These are phyloP conservation scores for Osmerus eperlanus DNA, from an alignment of 2,113 vertebrate species.

Conservation along the genomic window DNA sequence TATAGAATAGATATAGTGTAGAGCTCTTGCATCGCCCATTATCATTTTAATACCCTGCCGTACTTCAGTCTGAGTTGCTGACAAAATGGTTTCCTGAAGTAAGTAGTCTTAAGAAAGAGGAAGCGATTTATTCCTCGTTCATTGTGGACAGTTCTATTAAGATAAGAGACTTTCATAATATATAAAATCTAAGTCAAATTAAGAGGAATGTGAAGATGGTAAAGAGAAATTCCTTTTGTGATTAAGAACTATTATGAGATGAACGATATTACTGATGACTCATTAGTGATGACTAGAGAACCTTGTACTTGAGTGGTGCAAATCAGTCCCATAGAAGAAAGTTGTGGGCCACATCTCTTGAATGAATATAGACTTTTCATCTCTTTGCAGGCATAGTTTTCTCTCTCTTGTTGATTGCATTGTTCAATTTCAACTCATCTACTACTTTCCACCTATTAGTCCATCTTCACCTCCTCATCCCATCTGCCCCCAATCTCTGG, in stretches of 20 bases:
- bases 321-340: background rate
- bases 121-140: constrained; percentile 58
- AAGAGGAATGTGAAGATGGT: constrained; percentile 53
- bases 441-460: constrained; percentile 52
- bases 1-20: constrained; percentile 49
- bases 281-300: constrained; percentile 32
- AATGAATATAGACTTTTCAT: constrained; percentile 5
- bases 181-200: constrained; percentile 53
- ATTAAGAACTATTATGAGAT: constrained; percentile 48
- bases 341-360: constrained; percentile 9
- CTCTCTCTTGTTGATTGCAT: constrained; percentile 25
- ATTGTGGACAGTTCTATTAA: constrained; percentile 63
- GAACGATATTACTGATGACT: constrained; percentile 53
- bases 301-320: background rate
- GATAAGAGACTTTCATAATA: constrained; percentile 60
- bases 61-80: constrained; percentile 63
- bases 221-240: constrained; percentile 27
- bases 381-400: background rate
- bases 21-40: constrained; percentile 58
- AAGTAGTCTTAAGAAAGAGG: constrained; percentile 51
- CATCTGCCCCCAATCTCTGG: constrained; percentile 62
- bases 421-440: constrained; percentile 6
- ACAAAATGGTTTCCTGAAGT: constrained; percentile 67
- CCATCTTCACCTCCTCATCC: constrained; percentile 37
- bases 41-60: constrained; percentile 66